phyloP scores from a whole-genome alignment of 2,888 invertebrate species.

The Rotaria macrura region DNA sequence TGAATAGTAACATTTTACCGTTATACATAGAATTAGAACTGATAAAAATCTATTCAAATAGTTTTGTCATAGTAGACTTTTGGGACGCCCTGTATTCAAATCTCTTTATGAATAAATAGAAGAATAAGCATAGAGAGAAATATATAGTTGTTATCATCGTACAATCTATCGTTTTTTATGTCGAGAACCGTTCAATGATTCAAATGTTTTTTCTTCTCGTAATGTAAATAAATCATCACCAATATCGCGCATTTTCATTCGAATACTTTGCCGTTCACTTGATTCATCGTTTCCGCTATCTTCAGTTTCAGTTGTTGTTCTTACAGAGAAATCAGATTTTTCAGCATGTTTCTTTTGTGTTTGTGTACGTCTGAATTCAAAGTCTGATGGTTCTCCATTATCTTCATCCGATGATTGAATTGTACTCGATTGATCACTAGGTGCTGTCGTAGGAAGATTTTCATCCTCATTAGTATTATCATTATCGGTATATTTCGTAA shows the following conservation, averaged over 20 bases:
- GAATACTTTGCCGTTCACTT: not conserved
- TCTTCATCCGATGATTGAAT: not conserved
- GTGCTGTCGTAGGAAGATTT: not conserved
- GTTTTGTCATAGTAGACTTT: too few relatives aligned
- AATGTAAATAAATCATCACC: not conserved
- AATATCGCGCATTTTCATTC: not conserved
- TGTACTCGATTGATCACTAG: not conserved
- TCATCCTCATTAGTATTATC: not conserved
- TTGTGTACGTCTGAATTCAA: not conserved
- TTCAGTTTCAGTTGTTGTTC: not conserved
- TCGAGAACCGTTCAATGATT: not conserved
- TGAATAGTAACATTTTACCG: too few relatives aligned
- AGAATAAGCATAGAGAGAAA: too few relatives aligned
- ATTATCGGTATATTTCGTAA: not conserved
- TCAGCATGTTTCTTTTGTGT: not conserved
- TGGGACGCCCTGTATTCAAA: too few relatives aligned
- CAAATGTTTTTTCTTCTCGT: not conserved
- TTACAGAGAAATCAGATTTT: not conserved
- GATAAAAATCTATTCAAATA: too few relatives aligned
- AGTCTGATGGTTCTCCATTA: not conserved
- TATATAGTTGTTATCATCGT: too few relatives aligned
- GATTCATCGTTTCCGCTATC: not conserved
- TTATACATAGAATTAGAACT: too few relatives aligned
- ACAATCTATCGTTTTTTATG: not conserved
- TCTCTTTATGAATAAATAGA: too few relatives aligned